Evolutionary conservation across 2,888 invertebrate genomes (phyloP).

Genomic region (Trachelus stipa): DNA sequence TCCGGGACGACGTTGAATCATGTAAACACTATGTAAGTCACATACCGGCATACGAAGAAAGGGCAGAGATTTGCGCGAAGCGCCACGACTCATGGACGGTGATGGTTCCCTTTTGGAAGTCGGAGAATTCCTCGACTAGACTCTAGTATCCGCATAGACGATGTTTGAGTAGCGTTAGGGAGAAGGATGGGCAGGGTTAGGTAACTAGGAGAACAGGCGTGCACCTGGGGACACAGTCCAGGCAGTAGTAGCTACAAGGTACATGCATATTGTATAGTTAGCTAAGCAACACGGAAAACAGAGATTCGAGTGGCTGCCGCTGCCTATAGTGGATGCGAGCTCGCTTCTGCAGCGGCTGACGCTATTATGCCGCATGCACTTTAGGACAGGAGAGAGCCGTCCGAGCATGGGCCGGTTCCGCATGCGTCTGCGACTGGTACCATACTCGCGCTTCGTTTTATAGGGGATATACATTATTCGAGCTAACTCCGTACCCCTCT

Average conservation of each 20-base stretch:
- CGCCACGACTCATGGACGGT: not conserved
- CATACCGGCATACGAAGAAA: not conserved
- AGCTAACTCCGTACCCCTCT: not conserved
- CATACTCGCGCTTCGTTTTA: not conserved
- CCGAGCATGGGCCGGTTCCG: not conserved
- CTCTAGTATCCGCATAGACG: not conserved
- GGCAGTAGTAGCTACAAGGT: not conserved
- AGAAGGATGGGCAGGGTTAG: not conserved
- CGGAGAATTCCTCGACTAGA: not conserved
- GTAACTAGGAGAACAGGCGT: not conserved
- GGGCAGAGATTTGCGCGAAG: not conserved
- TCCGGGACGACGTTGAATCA: constrained; percentile 47
- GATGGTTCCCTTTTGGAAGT: not conserved
- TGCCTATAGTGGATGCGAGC: not conserved
- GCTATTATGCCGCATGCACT: not conserved
- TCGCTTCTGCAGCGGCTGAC: not conserved
- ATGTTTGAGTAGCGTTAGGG: not conserved
- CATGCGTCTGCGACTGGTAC: not conserved
- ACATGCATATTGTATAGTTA: not conserved
- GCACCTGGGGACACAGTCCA: not conserved
- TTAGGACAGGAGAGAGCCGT: not conserved
- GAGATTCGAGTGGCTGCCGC: not conserved
- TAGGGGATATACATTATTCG: not conserved
- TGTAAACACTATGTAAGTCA: constrained; percentile 56
- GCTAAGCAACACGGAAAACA: not conserved